A percentile compares a stretch with the other conserved stretches of the same genome.
phyloP scores from a whole-genome alignment of 2,113 vertebrate genomes.

The Odontesthes bonariensis region DNA sequence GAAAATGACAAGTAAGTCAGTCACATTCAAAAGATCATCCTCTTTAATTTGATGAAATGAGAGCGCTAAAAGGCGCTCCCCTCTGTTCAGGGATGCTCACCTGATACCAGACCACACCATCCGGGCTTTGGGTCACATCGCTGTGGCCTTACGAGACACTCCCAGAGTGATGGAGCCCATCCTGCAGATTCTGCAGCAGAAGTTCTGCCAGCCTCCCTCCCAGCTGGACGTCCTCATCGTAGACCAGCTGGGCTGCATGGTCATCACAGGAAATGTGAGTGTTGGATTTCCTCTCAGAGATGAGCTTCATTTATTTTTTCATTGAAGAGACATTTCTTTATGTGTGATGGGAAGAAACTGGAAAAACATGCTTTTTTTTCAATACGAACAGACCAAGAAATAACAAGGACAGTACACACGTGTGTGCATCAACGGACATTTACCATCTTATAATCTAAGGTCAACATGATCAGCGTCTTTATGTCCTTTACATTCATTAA shows the following conservation, averaged over 20 bases:
- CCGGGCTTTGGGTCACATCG: slow-evolving; percentile 95
- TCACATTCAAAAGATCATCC: background rate
- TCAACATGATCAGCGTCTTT: too few relatives aligned
- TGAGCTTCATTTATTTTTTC: background rate
- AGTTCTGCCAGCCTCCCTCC: slow-evolving; percentile 97
- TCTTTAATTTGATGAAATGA: background rate
- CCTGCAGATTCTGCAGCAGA: slow-evolving; percentile 98
- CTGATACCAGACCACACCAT: slow-evolving; percentile 98
- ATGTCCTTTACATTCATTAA: too few relatives aligned
- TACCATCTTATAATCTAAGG: too few relatives aligned
- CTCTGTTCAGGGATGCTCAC: slow-evolving; percentile 87
- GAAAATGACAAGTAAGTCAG: slow-evolving; percentile 94
- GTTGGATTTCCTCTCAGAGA: background rate
- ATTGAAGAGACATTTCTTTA: too few relatives aligned
- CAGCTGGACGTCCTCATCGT: slow-evolving; percentile 97
- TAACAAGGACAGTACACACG: too few relatives aligned
- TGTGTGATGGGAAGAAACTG: too few relatives aligned
- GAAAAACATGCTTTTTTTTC: too few relatives aligned
- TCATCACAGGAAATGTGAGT: slow-evolving; percentile 96
- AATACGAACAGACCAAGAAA: too few relatives aligned
- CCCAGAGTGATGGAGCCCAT: slow-evolving; percentile 98
- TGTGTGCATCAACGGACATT: too few relatives aligned
- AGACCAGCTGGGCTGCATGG: slow-evolving; percentile 97
- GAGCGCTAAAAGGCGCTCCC: background rate
- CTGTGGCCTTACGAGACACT: slow-evolving; percentile 94